Base-by-base conservation (phyloP, 2,797 vertebrate genomes). In the Setipinna tenuifilis region DNA sequence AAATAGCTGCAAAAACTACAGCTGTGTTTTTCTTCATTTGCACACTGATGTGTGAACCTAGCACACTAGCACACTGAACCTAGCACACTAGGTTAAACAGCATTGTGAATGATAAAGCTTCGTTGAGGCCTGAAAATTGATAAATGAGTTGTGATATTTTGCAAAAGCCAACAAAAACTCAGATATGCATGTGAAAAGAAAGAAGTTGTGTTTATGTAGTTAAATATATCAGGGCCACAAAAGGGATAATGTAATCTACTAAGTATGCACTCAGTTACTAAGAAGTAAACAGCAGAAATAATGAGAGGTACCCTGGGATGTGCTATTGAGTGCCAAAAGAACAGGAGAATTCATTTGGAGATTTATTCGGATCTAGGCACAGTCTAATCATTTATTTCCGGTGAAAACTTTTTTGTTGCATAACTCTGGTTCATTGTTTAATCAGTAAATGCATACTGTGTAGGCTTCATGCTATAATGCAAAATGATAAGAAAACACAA, bases 401-500 rank as follows among this genome's bases (percentile, higher is more conserved):
- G 25, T 71, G 65, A 71, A 71, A 31, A 16, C 65, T 31, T 31
- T 12, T 14, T 16, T 16, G 65, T 71, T 71, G 25, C 12, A 71
- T 71, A 71, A 71, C 10, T 25, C 65, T 14, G 16, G 25, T 71
- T 16, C 65, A 31, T 31, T 71, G 65, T 31, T 71, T 71, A 71
- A 71, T 35, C 65, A 71, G 28, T 35, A 71, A 71, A 3, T 71
- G 65, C 65, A 31, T 31, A 25, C 65, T 35, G 28, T 28, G 28
- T 10, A 71, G 65, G 25, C 25, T 78, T 84, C 48, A 75, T 11
- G 21, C 28, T 46, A 54, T 46, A 80, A 81, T 0, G 41, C 75
- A n/a, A 61, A 83, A 86, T 86, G 31, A 75, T 68, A 46, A 16
- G 9, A 48, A 87, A 78, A 83, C 57, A 17, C 61, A n/a, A 28